phyloP scores from a whole-genome alignment of 2,113 vertebrate genomes.

The Gallinago jamesoni region DNA sequence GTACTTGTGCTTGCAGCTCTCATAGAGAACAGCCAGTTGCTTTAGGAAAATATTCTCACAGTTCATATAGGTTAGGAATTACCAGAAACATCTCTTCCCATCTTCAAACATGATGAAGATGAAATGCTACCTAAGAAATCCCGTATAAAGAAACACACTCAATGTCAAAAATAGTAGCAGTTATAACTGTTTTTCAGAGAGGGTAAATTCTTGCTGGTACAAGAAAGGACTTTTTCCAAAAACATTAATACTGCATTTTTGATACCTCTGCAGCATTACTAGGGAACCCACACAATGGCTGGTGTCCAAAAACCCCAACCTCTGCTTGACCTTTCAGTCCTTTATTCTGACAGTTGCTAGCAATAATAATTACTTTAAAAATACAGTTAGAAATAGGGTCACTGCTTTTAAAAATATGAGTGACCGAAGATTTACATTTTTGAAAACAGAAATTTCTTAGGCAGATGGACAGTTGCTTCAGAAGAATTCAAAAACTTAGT shows the following conservation, averaged over 20 bases:
- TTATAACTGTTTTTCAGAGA: not conserved
- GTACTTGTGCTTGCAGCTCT: not conserved
- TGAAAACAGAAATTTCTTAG: not conserved
- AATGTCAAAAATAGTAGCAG: not conserved
- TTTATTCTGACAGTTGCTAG: not conserved
- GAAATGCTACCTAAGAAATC: not conserved
- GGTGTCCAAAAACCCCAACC: not conserved
- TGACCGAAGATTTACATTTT: not conserved
- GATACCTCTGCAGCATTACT: not conserved
- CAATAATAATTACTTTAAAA: not conserved
- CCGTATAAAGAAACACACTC: not conserved
- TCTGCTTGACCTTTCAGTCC: not conserved
- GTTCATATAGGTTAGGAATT: not conserved
- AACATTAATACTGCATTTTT: not conserved
- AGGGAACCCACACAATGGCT: not conserved
- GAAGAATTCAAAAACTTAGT: conserved; percentile 21
- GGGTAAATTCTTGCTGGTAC: not conserved
- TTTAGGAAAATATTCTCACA: not conserved
- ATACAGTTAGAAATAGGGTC: not conserved
- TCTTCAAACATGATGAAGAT: not conserved
- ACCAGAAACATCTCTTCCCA: not conserved
- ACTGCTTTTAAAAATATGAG: not conserved
- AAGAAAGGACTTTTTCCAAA: not conserved
- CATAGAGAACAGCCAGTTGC: accelerated
- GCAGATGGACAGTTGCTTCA: not conserved